Evolutionary conservation across 35 echinoderm and acorn worm species (phyloP), one percentile per base, ranked within the genome.

Genomic region (Amphiura filiformis): DNA sequence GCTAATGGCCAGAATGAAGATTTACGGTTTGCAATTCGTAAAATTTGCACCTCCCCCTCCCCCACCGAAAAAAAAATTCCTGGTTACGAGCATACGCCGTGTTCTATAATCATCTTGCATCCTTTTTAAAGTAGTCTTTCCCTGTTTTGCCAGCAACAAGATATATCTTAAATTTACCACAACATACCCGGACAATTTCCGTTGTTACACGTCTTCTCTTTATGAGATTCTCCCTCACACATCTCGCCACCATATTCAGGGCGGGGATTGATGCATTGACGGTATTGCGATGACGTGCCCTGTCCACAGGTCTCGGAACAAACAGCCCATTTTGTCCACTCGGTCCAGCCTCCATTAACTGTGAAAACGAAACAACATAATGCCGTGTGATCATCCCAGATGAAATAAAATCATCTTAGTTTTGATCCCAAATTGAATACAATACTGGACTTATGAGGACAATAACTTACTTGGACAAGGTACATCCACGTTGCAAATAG

Each of bases 271-370:
- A 30, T 56, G 37, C 89, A 91, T 0, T 47, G 42, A 5, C 93
- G 79, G 23, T 49, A 83, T 41, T 80, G 20, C 28, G 79, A 33
- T 28, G 31, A 91, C 30, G 65, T 20, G 26, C 93, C 93, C 12
- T 65, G 31, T 13, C 89, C 93, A 75, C 93, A 94, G 0, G 93
- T 94, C 7, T 34, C 34, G 9, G 88, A 87, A 84, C 93, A 94
- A 9, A 44, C 20, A 35, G 89, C 38, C 93, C 93, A 94, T 26
- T 38, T 34, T 36, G 93, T 82, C 93, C 93, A 94, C 36, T 91
- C 88, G 26, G 39, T 81, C 84, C 89, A 88, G n/a, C 78, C 84
- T 78, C 93, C 89, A 40, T 94, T 57, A 57, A 87, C 93, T 35
- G 28, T 64, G 49, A 47, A 47, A 4, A 47, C 17, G 4, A 4